Conservation (phyloP, 92 coral and sea anemone genomes). For the Bergia puertoricense region DNA sequence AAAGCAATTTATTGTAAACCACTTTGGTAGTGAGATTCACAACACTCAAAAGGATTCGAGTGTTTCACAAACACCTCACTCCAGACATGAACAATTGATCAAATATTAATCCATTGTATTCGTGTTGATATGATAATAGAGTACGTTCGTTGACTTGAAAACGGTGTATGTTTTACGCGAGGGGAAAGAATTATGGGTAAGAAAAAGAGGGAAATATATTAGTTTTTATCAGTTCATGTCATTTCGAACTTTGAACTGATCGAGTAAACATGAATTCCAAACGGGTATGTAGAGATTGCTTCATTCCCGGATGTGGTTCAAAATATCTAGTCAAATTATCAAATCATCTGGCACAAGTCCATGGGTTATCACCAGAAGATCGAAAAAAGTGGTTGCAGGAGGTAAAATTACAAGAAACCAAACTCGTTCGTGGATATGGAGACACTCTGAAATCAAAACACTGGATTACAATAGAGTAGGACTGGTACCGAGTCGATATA, state of each 20-base stretch:
- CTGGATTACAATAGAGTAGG: background rate
- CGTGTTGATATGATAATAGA: background rate
- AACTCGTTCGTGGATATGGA: background rate
- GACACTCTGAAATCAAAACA: background rate
- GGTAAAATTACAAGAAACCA: slow-evolving; percentile 33
- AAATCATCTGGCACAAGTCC: too few relatives aligned
- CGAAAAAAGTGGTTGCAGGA: slow-evolving; percentile 12
- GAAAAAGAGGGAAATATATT: background rate
- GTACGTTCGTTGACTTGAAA: slow-evolving; percentile 4
- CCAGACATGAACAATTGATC: too few relatives aligned
- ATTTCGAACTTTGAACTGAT: background rate
- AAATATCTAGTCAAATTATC: slow-evolving; percentile 37
- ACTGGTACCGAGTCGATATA: too few relatives aligned
- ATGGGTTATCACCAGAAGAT: slow-evolving; percentile 13
- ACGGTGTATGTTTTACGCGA: background rate
- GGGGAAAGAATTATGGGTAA: background rate
- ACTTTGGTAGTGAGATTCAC: background rate
- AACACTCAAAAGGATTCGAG: background rate
- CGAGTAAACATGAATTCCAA: slow-evolving; percentile 12
- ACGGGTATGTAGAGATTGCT: slow-evolving; percentile 25
- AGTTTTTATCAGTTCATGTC: background rate
- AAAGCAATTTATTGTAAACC: background rate
- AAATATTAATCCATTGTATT: too few relatives aligned
- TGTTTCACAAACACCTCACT: too few relatives aligned
- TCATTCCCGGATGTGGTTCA: slow-evolving; percentile 15